Conservation (phyloP, 1,140 invertebrate species). For the fruit fly (Drosophila melanogaster) region Release_6_plus_ISO1_MT NT_037436.4:15709501-15710000, state of each 20-base stretch:
- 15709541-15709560: not conserved
- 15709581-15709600: constrained; percentile 27
- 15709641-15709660: constrained; percentile 69
- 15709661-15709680: constrained; percentile 53
- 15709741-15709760: constrained; percentile 41
- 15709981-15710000: constrained; percentile 37
- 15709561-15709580: constrained; percentile 5
- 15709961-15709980: constrained; percentile 73
- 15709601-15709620: constrained; percentile 35
- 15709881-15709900: constrained; percentile 80
- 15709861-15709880: constrained; percentile 79
- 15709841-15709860: constrained; percentile 60
- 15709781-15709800: constrained; percentile 61
- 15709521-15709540: not conserved
- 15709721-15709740: constrained; percentile 46
- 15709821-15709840: constrained; percentile 45
- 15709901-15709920: constrained; percentile 41
- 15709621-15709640: constrained; percentile 42
- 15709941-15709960: constrained; percentile 77
- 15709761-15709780: constrained; percentile 17
- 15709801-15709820: constrained; percentile 22
- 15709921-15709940: constrained; percentile 45
- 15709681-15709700: constrained; percentile 14
- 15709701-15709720: constrained; percentile 3
- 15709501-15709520: not conserved